Base-by-base conservation (phyloP, 1,140 invertebrate species). In the Ganaspis sp. region DNA sequence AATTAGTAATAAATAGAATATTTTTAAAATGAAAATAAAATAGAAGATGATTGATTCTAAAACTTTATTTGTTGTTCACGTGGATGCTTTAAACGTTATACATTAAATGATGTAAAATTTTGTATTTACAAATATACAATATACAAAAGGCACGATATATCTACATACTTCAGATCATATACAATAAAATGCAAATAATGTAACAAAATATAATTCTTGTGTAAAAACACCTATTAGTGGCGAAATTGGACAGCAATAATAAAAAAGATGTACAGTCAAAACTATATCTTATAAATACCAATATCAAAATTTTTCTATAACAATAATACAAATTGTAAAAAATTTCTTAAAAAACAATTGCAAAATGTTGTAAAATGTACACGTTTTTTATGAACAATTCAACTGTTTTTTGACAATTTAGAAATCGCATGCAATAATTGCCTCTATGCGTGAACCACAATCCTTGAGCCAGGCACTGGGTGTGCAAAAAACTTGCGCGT, bases 61-160 rank as follows among this genome's bases (percentile, higher is more conserved):
- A 49, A 49, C 45, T 49, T 49, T 49, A 49, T 49, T 49, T 49
- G 17, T 45, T 45, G n/a, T 49, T 49, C 45, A n/a, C 6, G 45
- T 49, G 45, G 17, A 49, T n/a, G 45, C 45, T n/a, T 49, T 49
- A 49, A 49, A 49, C 45, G 15, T 49, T 49, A 49, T n/a, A 45
- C 40, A 45, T 17, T 49, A 17, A 49, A 49, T 49, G 15, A 49
- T 89, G 84, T 90, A 89, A 90, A 88, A 86, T 89, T 88, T 86
- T 87, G 87, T 90, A 90, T 90, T 83, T 90, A 90, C 89, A 90
- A 89, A 90, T 90, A 85, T 89, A 90, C 89, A 90, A 88, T 89
- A 85, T 89, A 90, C 85, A 90, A 89, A 87, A 90, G 89, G 89
- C 89, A 90, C 89, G 83, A 87, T 87, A 89, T 89, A 90, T 90